Base-by-base conservation (phyloP, 1,140 invertebrate genomes). In the Adelges cooleyi region DNA sequence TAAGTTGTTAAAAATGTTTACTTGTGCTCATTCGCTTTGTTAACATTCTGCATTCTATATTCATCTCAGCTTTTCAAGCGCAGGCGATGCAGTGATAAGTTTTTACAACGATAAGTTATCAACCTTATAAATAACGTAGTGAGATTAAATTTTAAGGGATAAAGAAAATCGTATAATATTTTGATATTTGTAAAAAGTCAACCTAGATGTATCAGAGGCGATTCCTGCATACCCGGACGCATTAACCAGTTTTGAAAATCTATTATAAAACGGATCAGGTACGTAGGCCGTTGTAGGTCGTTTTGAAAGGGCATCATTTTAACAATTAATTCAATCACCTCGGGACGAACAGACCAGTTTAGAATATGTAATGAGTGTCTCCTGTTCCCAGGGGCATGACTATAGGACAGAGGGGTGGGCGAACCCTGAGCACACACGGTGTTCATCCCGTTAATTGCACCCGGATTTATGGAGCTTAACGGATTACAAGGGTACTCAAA, bases 401-500 rank as follows among this genome's bases (percentile, higher is more conserved):
- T 9, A 29, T 6, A 38, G 25, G 22, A 15, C 15, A 18, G 6
- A 20, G 56, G n/a, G 42, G 3, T 20, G 20, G 17, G 23, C 11
- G 11, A 33, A 29, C 42, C 17, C n/a, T 13, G 6, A 17, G 42
- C 25, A 33, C 42, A 33, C 56, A 10, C 42, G 42, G 40, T 48
- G 56, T 62, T 42, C 56, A 33, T 62, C 38, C 42, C 56, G 56
- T 62, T 62, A 62, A 62, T 62, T 62, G 56, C 46, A 25, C 38
- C 6, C 56, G 56, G 56, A 62, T 62, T 62, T 62, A 62, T 48
- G 18, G 56, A 15, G 42, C 56, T 62, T 48, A 46, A 62, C 56
- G 56, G 23, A 62, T 62, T 48, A 62, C 38, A 22, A 62, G 56
- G 56, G 56, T 59, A 62, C 42, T 46, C 25, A 33, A 33, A 44